Conservation (phyloP, 2,113 vertebrate genomes). For the Xiphophorus couchianus region DNA sequence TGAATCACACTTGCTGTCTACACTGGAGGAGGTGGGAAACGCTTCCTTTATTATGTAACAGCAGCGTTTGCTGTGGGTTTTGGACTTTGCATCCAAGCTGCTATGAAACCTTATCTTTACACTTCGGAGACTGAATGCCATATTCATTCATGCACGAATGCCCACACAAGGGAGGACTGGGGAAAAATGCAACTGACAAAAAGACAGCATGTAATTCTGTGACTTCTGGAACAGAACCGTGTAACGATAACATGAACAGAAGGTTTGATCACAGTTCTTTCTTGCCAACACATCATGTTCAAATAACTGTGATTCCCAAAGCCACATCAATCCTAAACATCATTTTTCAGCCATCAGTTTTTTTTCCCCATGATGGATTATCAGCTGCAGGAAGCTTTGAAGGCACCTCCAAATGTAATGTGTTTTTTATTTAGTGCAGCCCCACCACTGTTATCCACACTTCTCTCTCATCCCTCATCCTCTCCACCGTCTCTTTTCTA, state of each 20-base stretch:
- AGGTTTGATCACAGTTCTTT: constrained; percentile 19
- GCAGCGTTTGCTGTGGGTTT: constrained; percentile 1
- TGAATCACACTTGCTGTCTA: constrained; percentile 15
- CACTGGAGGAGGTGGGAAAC: constrained; percentile 1
- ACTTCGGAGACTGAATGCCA: background rate
- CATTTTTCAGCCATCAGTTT: constrained; percentile 22
- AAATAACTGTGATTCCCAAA: constrained; percentile 18
- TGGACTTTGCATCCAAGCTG: constrained; percentile 42
- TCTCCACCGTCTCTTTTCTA: constrained; percentile 3
- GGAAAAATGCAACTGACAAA: background rate
- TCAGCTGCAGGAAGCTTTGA: constrained; percentile 29
- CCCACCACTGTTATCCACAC: background rate
- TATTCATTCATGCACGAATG: constrained; percentile 22
- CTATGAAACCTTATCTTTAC: constrained; percentile 16
- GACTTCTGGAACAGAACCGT: constrained; percentile 9
- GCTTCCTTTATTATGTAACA: constrained; percentile 4
- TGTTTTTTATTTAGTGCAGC: constrained; percentile 32
- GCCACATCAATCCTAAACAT: constrained; percentile 27
- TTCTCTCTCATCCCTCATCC: background rate
- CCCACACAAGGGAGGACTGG: background rate
- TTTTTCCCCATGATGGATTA: constrained; percentile 47
- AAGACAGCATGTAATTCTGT: background rate
- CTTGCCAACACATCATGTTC: constrained; percentile 14
- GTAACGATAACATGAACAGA: background rate
- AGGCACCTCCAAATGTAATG: constrained; percentile 4